Base-by-base conservation (phyloP, 2,888 invertebrate species). In the Alentia gelatinosa region DNA sequence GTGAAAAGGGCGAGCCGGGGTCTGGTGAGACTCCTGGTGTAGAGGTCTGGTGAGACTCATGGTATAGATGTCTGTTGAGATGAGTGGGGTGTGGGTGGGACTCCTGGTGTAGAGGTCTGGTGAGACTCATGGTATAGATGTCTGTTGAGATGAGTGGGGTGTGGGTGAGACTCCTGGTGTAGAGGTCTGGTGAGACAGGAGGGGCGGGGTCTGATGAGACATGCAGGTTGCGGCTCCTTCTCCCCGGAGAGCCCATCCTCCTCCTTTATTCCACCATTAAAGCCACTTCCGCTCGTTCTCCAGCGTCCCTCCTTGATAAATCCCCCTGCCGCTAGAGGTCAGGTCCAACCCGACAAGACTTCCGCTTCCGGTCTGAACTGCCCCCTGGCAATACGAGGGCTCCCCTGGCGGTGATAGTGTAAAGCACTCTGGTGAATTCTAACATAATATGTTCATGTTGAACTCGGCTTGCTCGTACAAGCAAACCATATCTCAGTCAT, bases 251-350 rank as follows among this genome's bases (percentile, higher is more conserved):
- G 1, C 15, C 26, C 50, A 47, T 19, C 30, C 15, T 23, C 30
- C 47, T 47, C 86, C 19, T 86, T 86, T 86, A 86, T 86, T 47
- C 50, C 47, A 12, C 50, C 86, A 50, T 86, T 86, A 86, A 86
- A 33, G 19, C 42, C 19, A 86, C 86, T 47, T 86, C 42, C 47
- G 50, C 47, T 50, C 42, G 86, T 86, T 86, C 47, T 26, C 86
- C 47, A 7, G 33, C 86, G 50, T 30, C 26, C 30, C 42, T 30
- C 30, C 42, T 30, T 86, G 86, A 86, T 86, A 33, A 33, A 86
- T 86, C 12, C 86, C 12, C 1, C 47, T 39, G 23, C 79, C 79
- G 37, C 79, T 19, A 79, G 79, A 35, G 39, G 79, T 79, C 79
- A 79, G 79, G 79, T 39, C 79, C 30, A 68, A 68, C 68, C 30